Evolutionary conservation across 2,797 vertebrate genomes (phyloP).

Genomic region (Bovichtus variegatus): DNA sequence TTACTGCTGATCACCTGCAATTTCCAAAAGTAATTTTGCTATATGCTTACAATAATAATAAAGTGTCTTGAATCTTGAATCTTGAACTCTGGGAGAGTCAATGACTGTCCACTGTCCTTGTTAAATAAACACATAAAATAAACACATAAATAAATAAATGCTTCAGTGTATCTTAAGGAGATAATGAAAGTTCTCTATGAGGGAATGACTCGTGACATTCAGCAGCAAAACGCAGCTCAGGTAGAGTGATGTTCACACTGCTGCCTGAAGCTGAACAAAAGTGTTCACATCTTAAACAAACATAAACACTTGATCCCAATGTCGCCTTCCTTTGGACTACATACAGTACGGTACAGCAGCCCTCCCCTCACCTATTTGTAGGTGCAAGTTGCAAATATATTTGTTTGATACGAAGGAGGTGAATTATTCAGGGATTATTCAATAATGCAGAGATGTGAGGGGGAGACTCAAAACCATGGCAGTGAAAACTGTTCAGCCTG

Average conservation of each 20-base stretch:
- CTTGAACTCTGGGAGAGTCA: too few relatives aligned
- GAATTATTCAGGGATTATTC: conserved; percentile 91
- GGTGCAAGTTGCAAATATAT: conserved; percentile 86
- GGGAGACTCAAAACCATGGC: conserved; percentile 82
- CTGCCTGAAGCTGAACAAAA: not conserved
- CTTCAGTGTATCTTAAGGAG: not conserved
- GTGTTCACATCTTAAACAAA: not conserved
- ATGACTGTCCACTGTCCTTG: too few relatives aligned
- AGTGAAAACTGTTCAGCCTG: conserved; percentile 75
- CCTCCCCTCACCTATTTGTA: conserved; percentile 74
- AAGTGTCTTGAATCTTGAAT: too few relatives aligned
- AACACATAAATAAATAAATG: too few relatives aligned
- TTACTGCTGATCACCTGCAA: too few relatives aligned
- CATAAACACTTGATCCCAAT: not conserved
- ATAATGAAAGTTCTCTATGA: not conserved
- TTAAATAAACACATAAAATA: too few relatives aligned
- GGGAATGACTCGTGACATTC: conserved; percentile 9
- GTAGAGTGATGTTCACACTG: conserved; percentile 2
- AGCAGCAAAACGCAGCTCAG: too few relatives aligned
- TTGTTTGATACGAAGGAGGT: conserved; percentile 87
- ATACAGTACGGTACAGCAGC: not conserved
- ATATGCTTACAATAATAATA: too few relatives aligned
- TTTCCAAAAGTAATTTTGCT: too few relatives aligned
- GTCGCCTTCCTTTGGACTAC: not conserved
- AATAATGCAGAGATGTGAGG: conserved; percentile 90